Conservation (phyloP, 2,113 vertebrate genomes). For the Erythrocercus mccallii region DNA sequence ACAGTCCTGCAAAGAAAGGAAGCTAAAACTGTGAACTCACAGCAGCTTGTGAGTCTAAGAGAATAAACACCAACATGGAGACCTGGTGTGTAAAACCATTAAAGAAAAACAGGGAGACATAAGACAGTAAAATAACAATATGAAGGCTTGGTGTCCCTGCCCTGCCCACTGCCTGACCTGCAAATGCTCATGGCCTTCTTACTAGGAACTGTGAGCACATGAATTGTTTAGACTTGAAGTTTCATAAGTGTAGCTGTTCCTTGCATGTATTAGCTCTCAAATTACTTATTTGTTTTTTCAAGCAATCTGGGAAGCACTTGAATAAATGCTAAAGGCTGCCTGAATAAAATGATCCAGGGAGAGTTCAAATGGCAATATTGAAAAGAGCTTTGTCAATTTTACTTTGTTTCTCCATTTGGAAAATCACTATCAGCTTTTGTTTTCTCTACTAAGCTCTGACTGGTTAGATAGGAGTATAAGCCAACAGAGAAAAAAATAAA, state of each 20-base stretch:
- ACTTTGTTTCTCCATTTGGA: neutral
- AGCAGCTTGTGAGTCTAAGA: neutral
- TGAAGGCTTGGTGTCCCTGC: fast-evolving
- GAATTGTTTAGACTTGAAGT: neutral
- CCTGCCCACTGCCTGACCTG: neutral
- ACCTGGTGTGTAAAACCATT: neutral
- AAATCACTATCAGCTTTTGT: neutral
- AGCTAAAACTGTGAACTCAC: neutral
- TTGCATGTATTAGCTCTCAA: neutral
- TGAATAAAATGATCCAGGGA: neutral
- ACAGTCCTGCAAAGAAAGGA: neutral
- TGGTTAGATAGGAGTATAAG: neutral
- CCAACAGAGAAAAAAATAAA: neutral
- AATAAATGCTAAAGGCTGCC: neutral
- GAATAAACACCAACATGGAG: neutral
- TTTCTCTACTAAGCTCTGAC: neutral
- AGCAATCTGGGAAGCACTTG: neutral
- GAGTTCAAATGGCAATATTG: neutral
- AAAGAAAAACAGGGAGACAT: neutral
- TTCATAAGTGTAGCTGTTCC: neutral
- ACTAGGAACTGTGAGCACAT: neutral
- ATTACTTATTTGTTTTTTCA: neutral
- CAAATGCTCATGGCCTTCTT: neutral
- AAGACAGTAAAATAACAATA: neutral
- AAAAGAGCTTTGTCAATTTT: neutral